Conservation (phyloP, 2,888 invertebrate genomes). For the Clanis bilineata region DNA sequence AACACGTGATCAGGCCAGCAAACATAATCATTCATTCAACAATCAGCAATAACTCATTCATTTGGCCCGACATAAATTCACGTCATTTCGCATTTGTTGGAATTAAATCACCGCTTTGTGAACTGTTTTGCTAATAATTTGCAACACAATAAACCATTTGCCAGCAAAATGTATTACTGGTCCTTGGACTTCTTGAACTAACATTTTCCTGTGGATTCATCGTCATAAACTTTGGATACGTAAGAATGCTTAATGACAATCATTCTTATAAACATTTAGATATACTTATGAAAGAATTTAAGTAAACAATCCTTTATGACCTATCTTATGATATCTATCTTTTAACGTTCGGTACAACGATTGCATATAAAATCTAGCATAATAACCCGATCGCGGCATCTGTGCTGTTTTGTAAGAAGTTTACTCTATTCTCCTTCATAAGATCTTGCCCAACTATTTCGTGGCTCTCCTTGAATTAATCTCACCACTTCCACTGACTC, state of each 20-base stretch:
- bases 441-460: too few species aligned
- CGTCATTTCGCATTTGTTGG: not conserved
- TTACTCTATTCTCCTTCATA: too few species aligned
- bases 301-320: too few species aligned
- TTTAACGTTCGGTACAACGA: too few species aligned
- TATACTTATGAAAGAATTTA: too few species aligned
- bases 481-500: too few species aligned
- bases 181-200: not conserved
- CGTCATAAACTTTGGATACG: not conserved
- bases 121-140: not conserved
- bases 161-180: not conserved
- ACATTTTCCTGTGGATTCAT: not conserved
- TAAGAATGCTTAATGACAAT: not conserved
- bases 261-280: too few species aligned
- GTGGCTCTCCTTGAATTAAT: too few species aligned
- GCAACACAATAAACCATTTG: not conserved
- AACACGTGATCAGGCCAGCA: not conserved
- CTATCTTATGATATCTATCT: too few species aligned
- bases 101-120: constrained; percentile 2
- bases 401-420: too few species aligned
- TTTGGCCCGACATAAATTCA: not conserved
- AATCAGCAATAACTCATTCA: constrained; percentile 3
- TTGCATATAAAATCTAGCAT: too few species aligned
- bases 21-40: not conserved
- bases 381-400: too few species aligned